These are phyloP conservation scores for Phalacrocorax aristotelis DNA, from an alignment of 2,113 vertebrate genomes.

Conservation along the genomic window DNA sequence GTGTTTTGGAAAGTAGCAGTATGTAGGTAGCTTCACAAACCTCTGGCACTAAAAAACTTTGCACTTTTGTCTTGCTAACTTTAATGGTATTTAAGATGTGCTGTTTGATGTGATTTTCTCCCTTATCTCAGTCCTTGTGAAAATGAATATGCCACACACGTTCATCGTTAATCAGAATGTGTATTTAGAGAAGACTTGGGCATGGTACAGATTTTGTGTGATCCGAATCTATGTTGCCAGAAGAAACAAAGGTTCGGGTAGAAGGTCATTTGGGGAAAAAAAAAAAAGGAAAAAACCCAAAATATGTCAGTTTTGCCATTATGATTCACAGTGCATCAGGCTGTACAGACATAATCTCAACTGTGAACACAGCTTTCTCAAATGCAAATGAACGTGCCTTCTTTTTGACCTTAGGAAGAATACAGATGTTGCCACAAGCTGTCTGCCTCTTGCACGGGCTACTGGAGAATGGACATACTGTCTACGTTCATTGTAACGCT, in stretches of 20 bases:
- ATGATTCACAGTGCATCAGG: not conserved
- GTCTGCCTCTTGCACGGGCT: constrained; percentile 90
- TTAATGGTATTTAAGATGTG: not conserved
- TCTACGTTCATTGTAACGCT: constrained; percentile 96
- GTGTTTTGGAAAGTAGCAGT: not conserved
- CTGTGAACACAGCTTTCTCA: not conserved
- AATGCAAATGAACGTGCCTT: not conserved
- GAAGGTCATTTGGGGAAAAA: not conserved
- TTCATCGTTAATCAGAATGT: not conserved
- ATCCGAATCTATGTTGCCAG: not conserved
- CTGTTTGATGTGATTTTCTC: not conserved
- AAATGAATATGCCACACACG: not conserved
- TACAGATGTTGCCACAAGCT: constrained; percentile 93
- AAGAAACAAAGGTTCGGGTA: not conserved
- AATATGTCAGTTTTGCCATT: not conserved
- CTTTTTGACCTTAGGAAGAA: constrained; percentile 78
- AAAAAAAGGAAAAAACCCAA: not conserved
- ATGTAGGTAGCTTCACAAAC: not conserved
- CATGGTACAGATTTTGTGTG: not conserved
- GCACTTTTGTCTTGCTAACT: not conserved
- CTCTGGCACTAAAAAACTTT: not conserved
- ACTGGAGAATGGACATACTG: constrained; percentile 88
- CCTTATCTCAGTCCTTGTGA: not conserved
- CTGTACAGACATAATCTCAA: not conserved
- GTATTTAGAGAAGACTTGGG: not conserved